phyloP scores from a whole-genome alignment of 2,113 vertebrate species.

The Stegostoma tigrinum region DNA sequence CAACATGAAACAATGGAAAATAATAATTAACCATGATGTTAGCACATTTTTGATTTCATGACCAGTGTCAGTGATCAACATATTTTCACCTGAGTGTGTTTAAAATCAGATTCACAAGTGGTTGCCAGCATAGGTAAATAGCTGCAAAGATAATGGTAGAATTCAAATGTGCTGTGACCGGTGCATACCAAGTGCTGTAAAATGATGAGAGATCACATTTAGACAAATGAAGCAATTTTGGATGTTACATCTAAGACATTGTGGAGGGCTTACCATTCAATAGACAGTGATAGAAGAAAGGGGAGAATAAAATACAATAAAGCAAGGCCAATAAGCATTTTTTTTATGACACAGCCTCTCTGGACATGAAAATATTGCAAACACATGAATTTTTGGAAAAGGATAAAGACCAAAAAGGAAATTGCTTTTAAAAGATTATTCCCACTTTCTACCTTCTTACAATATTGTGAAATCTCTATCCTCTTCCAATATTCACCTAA shows the following conservation, averaged over 20 bases:
- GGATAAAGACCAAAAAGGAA: neutral
- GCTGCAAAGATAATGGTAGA: neutral
- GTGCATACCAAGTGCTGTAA: neutral
- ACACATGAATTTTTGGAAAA: neutral
- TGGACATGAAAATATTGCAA: neutral
- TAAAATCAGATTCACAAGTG: neutral
- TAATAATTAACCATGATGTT: slow-evolving; percentile 15
- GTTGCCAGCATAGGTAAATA: neutral
- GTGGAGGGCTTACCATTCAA: neutral
- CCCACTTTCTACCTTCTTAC: neutral
- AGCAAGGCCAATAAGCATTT: neutral
- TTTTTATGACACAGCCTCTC: neutral
- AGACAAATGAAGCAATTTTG: neutral
- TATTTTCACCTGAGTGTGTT: neutral
- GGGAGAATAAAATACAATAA: neutral
- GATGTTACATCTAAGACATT: neutral
- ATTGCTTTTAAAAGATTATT: neutral
- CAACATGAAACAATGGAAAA: neutral
- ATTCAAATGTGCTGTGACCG: neutral
- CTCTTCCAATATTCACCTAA: neutral
- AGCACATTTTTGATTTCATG: neutral
- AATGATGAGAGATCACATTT: neutral
- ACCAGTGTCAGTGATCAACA: neutral
- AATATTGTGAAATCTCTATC: neutral
- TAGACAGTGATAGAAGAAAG: neutral